Evolutionary conservation across 2,888 invertebrate genomes (phyloP).

Genomic region (Autographa gamma): DNA sequence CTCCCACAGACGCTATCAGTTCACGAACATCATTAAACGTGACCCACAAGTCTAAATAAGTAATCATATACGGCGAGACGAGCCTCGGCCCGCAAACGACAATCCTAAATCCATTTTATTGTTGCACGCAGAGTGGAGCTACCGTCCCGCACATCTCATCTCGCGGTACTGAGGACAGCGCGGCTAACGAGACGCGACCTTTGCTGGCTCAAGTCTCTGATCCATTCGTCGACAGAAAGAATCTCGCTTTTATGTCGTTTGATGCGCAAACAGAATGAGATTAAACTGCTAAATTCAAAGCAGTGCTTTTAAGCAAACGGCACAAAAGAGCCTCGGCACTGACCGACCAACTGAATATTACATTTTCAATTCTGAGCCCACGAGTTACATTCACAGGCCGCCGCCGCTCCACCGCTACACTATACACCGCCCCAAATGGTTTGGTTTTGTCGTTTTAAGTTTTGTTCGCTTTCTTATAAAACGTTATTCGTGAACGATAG

Average conservation of each 20-base stretch:
- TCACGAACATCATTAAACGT: conserved; percentile 16
- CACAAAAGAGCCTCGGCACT: conserved; percentile 34
- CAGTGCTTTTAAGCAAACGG: conserved; percentile 26
- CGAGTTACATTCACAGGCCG: not conserved
- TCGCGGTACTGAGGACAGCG: conserved; percentile 18
- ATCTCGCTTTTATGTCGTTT: conserved; percentile 22
- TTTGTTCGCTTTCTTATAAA: conserved; percentile 11
- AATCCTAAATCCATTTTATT: conserved; percentile 12
- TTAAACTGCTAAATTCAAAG: conserved; percentile 39
- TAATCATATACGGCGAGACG: conserved; percentile 9
- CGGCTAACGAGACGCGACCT: conserved; percentile 15
- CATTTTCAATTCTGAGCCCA: conserved; percentile 25
- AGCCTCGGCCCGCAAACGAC: conserved; percentile 10
- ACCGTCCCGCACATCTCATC: conserved; percentile 15
- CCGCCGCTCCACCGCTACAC: not conserved
- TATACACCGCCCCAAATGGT: not conserved
- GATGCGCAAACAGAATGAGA: conserved; percentile 36
- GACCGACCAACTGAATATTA: conserved; percentile 44
- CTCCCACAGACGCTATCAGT: conserved; percentile 21
- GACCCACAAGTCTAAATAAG: conserved; percentile 1
- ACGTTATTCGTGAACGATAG: not conserved
- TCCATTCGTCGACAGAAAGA: conserved; percentile 6
- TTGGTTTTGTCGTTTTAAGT: conserved; percentile 19
- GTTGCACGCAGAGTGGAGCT: not conserved
- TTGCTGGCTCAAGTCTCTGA: not conserved